phyloP scores from a whole-genome alignment of 2,113 vertebrate genomes.

The Calyptomena viridis region DNA sequence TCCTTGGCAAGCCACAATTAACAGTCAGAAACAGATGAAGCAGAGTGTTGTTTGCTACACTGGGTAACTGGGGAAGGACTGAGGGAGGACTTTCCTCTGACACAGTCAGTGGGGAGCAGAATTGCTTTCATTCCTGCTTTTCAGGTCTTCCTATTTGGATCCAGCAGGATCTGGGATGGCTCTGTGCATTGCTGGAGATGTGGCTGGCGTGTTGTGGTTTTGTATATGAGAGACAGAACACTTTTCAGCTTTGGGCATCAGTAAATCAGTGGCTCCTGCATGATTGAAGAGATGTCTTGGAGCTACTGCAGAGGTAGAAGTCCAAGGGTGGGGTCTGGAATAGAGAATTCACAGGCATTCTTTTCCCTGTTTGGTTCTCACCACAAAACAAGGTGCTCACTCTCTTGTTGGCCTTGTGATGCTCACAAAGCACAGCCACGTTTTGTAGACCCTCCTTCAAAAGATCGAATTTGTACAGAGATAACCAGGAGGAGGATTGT shows the following conservation, averaged over 20 bases:
- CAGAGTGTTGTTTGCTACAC: background rate
- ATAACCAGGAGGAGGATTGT: background rate
- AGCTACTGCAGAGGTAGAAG: fast-evolving
- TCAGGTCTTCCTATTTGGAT: background rate
- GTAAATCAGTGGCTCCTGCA: background rate
- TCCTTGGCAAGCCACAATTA: background rate
- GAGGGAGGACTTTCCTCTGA: background rate
- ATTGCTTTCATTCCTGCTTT: background rate
- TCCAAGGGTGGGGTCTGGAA: background rate
- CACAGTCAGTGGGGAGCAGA: background rate
- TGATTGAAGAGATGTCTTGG: background rate
- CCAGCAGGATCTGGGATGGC: background rate
- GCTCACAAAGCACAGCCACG: background rate
- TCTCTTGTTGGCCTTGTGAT: background rate
- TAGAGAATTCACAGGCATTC: background rate
- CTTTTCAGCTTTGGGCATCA: background rate
- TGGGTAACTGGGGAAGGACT: background rate
- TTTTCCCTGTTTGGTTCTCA: background rate
- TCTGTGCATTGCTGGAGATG: background rate
- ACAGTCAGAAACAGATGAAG: background rate
- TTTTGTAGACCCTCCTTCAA: background rate
- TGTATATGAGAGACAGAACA: background rate
- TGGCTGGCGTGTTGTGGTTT: background rate
- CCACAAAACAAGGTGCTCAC: background rate
- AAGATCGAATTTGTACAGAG: background rate